Conservation (phyloP, 2,113 vertebrate species). For the Istiophorus platypterus region DNA sequence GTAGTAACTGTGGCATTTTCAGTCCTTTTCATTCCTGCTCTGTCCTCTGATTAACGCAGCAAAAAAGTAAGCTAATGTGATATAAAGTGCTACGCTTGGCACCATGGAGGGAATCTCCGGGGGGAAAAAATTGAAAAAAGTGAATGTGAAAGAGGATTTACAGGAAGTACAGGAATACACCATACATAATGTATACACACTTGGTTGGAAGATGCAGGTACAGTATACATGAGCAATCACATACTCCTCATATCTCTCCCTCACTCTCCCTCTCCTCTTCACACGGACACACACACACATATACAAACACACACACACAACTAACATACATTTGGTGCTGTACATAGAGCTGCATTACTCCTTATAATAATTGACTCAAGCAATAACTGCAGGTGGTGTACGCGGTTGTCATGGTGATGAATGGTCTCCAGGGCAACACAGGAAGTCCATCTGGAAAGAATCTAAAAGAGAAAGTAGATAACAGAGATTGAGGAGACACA, state of each 20-base stretch:
- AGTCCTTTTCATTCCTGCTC: slow-evolving; percentile 55
- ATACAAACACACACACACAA: background rate
- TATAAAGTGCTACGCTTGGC: slow-evolving; percentile 43
- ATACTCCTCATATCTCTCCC: background rate
- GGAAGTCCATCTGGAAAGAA: slow-evolving; percentile 77
- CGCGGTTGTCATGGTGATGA: slow-evolving; percentile 79
- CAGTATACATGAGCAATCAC: background rate
- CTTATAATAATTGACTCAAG: slow-evolving; percentile 68
- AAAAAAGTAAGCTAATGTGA: slow-evolving; percentile 48
- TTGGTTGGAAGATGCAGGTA: background rate
- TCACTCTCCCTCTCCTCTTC: background rate
- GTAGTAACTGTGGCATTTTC: slow-evolving; percentile 51
- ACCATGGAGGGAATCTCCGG: slow-evolving; percentile 6
- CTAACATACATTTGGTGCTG: slow-evolving; percentile 7
- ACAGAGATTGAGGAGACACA: slow-evolving; percentile 64
- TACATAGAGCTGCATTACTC: slow-evolving; percentile 38
- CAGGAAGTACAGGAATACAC: background rate
- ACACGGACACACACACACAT: background rate
- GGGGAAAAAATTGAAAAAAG: background rate
- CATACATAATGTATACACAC: background rate
- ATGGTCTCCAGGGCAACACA: slow-evolving; percentile 77
- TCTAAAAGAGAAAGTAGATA: slow-evolving; percentile 77
- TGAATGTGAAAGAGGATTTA: background rate
- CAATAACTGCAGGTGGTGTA: slow-evolving; percentile 73
- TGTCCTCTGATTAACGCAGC: slow-evolving; percentile 53